Conservation (phyloP, 1,140 invertebrate species). For the Frieseomelitta varia region DNA sequence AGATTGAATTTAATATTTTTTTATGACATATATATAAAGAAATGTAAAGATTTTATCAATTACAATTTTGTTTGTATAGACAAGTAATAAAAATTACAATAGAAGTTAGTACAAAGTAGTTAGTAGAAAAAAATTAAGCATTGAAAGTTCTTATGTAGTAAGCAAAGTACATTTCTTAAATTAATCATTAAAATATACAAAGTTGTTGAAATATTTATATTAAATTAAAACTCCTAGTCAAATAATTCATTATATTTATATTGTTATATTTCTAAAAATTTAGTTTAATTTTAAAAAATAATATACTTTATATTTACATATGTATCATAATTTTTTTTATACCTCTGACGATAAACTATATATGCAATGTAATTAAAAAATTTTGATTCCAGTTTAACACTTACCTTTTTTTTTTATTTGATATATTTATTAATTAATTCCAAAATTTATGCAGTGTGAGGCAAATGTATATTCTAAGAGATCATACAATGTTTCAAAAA, state of each 20-base stretch:
- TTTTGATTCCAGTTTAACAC: slow-evolving; percentile 39
- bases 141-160: neutral
- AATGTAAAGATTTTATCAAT: neutral
- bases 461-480: neutral
- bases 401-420: slow-evolving; percentile 43
- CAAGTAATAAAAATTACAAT: slow-evolving; percentile 4
- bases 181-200: neutral
- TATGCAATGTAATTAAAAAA: slow-evolving; percentile 22
- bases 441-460: slow-evolving; percentile 20
- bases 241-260: neutral
- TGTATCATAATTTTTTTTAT: slow-evolving; percentile 23
- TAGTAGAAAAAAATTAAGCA: neutral
- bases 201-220: slow-evolving; percentile 3
- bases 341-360: slow-evolving; percentile 1
- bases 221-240: slow-evolving; percentile 9
- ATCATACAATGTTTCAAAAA: neutral
- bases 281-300: slow-evolving; percentile 6
- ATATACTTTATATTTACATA: slow-evolving; percentile 38
- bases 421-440: slow-evolving; percentile 23
- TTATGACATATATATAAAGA: slow-evolving; percentile 21
- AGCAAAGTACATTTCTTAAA: slow-evolving; percentile 19
- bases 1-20: neutral
- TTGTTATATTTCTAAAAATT: neutral
- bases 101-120: neutral
- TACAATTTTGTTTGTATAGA: slow-evolving; percentile 31